These are phyloP conservation scores for Mormyrops boulengeri DNA, from an alignment of 2,797 vertebrate species.

Conservation along the genomic window DNA sequence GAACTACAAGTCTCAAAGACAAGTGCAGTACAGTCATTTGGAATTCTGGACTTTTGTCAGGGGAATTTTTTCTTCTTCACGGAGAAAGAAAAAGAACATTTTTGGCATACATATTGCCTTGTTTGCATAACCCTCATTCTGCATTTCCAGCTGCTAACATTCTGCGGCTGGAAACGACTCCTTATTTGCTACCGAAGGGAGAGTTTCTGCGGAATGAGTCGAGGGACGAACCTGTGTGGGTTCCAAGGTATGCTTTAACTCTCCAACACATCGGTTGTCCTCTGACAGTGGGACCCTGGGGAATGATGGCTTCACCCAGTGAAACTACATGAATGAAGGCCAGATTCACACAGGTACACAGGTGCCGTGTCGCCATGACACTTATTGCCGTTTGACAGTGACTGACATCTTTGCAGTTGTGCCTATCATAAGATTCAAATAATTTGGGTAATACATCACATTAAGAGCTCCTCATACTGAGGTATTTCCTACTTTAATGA, in stretches of 20 bases:
- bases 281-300: neutral
- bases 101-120: neutral
- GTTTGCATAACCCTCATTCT: slow-evolving; percentile 7
- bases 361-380: neutral
- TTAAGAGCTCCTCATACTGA: neutral
- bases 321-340: neutral
- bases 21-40: neutral
- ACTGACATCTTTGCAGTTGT: neutral
- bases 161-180: neutral
- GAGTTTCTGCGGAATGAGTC: neutral
- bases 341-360: slow-evolving; percentile 4
- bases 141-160: neutral
- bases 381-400: neutral
- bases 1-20: neutral
- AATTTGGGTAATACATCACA: neutral
- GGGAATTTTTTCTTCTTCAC: neutral
- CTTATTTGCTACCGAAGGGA: slow-evolving; percentile 7
- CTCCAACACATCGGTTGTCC: neutral
- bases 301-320: neutral
- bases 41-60: neutral
- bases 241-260: slow-evolving; percentile 1
- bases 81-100: neutral
- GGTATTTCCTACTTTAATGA: neutral
- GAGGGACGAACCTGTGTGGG: neutral
- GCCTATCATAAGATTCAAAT: neutral